Conservation (phyloP, 2,888 invertebrate genomes). For the Philereme transversata region DNA sequence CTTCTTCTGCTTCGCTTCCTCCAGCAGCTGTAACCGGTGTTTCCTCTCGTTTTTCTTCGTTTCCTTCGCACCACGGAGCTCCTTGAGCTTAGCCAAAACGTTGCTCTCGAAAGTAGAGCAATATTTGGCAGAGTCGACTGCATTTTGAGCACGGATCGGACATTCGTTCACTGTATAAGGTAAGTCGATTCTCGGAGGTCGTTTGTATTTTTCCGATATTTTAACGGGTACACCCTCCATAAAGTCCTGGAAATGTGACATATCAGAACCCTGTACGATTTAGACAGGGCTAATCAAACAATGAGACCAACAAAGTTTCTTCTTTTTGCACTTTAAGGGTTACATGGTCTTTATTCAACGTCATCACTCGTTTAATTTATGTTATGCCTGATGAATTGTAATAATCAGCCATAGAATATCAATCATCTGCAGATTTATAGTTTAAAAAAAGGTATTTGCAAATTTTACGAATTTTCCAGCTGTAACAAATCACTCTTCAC, state of each 20-base stretch:
- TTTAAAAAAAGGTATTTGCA: constrained; percentile 1
- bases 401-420: constrained; percentile 6
- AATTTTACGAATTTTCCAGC: constrained; percentile 16
- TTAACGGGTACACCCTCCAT: constrained; percentile 95
- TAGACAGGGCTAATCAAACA: constrained; percentile 65
- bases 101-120: constrained; percentile 88
- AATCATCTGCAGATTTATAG: constrained; percentile 19
- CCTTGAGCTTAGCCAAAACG: constrained; percentile 88
- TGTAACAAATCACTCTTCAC: constrained; percentile 9
- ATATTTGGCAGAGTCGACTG: constrained; percentile 79
- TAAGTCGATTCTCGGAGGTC: constrained; percentile 86
- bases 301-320: constrained; percentile 75
- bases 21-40: constrained; percentile 84
- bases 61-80: constrained; percentile 87
- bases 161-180: constrained; percentile 74
- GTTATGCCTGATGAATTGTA: constrained; percentile 36
- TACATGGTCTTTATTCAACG: constrained; percentile 75
- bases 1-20: constrained; percentile 82
- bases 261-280: constrained; percentile 59
- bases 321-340: constrained; percentile 76
- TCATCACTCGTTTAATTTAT: constrained; percentile 65
- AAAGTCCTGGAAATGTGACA: constrained; percentile 83
- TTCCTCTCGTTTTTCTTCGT: constrained; percentile 85
- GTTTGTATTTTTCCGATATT: constrained; percentile 94
- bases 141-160: constrained; percentile 65